A percentile compares a stretch with the other conserved stretches of the same genome.
Conservation (phyloP, 2,797 vertebrate species). For the Simalia tracyae region DNA sequence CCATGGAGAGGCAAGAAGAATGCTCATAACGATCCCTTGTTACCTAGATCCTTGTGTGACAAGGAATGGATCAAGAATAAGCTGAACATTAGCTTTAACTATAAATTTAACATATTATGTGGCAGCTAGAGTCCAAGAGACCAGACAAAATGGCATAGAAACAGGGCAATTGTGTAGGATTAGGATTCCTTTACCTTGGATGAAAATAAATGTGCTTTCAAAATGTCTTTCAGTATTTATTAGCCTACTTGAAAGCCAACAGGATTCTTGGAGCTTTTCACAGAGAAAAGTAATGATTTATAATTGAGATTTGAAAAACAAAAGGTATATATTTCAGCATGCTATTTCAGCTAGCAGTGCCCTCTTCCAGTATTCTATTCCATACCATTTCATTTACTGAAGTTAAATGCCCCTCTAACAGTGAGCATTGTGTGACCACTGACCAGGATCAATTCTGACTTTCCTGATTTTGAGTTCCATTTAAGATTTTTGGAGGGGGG, state of each 20-base stretch:
- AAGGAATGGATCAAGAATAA: neutral
- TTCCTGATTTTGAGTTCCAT: neutral
- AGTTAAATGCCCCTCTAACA: neutral
- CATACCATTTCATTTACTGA: neutral
- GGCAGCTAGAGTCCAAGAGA: neutral
- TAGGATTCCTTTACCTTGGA: conserved; percentile 23
- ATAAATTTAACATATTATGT: neutral
- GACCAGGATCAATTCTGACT: neutral
- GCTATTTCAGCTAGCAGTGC: neutral
- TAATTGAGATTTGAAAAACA: neutral
- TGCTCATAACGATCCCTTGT: neutral
- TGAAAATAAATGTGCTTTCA: neutral
- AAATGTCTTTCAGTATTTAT: neutral
- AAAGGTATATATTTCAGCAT: neutral
- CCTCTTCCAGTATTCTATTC: neutral
- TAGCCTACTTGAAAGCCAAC: neutral
- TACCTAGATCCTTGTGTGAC: neutral
- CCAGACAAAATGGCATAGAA: conserved; percentile 30
- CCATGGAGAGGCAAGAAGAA: neutral
- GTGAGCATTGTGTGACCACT: neutral
- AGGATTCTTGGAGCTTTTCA: neutral
- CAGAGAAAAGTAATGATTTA: neutral
- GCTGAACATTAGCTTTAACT: neutral
- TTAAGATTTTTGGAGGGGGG: too few relatives aligned
- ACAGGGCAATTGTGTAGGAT: conserved; percentile 22